These are phyloP conservation scores for Apomyelois bistriatella DNA, from an alignment of 2,888 invertebrate genomes.

Conservation along the genomic window DNA sequence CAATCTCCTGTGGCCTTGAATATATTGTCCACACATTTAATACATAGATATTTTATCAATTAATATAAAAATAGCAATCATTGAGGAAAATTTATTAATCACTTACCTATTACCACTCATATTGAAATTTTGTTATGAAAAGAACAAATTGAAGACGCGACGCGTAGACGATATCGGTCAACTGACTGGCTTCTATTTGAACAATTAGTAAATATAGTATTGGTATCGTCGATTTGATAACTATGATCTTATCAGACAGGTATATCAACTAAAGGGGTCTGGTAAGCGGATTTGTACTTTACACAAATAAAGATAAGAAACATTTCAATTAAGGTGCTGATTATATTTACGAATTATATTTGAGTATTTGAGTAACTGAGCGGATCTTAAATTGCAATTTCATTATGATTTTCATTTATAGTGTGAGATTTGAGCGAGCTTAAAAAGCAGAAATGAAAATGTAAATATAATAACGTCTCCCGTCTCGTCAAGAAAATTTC, in stretches of 20 bases:
- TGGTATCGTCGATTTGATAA: slow-evolving; percentile 15
- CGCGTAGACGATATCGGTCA: slow-evolving; percentile 1
- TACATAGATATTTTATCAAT: no score
- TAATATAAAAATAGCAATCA: no score
- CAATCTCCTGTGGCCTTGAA: no score
- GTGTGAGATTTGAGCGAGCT: no score
- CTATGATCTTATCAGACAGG: neutral
- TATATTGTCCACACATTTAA: no score
- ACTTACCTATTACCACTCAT: neutral
- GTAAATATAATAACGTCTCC: neutral
- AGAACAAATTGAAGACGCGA: neutral
- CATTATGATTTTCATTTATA: no score
- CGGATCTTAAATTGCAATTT: neutral
- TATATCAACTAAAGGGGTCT: slow-evolving; percentile 13
- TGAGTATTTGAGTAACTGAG: neutral
- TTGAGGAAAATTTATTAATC: neutral
- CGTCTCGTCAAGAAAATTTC: no score
- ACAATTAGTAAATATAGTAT: slow-evolving; percentile 14
- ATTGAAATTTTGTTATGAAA: neutral
- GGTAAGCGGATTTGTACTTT: neutral
- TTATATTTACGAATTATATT: neutral
- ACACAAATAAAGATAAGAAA: neutral
- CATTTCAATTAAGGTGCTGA: neutral
- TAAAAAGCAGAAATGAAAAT: neutral
- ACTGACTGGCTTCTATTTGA: neutral